Conservation (phyloP, 1,140 invertebrate genomes). For the Agrypnia vestita region DNA sequence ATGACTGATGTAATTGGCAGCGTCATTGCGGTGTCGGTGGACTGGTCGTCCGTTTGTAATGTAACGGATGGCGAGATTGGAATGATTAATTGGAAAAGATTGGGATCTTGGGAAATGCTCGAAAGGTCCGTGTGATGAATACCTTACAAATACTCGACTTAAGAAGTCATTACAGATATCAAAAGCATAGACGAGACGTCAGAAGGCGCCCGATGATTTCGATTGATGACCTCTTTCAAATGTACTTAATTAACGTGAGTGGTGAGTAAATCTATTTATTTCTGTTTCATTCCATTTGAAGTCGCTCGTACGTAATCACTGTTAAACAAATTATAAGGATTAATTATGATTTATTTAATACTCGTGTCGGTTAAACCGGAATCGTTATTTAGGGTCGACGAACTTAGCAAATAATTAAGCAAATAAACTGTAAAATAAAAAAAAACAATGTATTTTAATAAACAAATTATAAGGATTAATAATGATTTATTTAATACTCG, state of each 20-base stretch:
- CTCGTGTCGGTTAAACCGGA: too few species aligned
- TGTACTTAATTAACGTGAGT: not conserved
- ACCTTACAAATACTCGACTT: too few species aligned
- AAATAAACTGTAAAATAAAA: too few species aligned
- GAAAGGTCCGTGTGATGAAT: not conserved
- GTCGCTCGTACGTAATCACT: too few species aligned
- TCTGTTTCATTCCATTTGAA: too few species aligned
- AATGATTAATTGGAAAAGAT: slow-evolving; percentile 39
- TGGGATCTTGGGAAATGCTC: not conserved
- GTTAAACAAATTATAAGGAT: too few species aligned
- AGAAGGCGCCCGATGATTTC: slow-evolving; percentile 1
- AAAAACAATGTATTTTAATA: too few species aligned
- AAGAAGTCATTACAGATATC: not conserved
- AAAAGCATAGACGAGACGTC: not conserved
- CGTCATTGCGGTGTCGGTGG: not conserved
- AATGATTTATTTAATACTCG: too few species aligned
- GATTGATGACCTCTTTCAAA: not conserved
- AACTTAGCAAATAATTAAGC: too few species aligned
- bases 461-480: too few species aligned
- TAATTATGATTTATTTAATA: too few species aligned
- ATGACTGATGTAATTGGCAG: slow-evolving; percentile 14
- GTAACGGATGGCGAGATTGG: not conserved
- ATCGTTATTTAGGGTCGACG: too few species aligned
- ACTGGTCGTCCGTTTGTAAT: not conserved
- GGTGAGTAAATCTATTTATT: not conserved